Base-by-base conservation (phyloP, 1,140 invertebrate species). In the Oppia nitens region DNA sequence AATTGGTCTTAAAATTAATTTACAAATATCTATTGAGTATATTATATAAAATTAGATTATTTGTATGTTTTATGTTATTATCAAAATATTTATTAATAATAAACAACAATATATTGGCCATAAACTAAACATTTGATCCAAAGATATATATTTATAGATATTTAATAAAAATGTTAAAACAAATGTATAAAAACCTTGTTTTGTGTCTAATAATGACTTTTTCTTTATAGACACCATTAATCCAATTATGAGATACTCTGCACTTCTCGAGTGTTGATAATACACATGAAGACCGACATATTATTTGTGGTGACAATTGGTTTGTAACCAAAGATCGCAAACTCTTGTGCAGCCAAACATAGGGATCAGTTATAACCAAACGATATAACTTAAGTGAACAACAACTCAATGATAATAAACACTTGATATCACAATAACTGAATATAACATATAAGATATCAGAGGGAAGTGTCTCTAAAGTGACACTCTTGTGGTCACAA, bases 361-460 rank as follows among this genome's bases (percentile, higher is more conserved):
- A 57, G 17, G 6, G 6, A 52, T 69, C 67, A 21, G 47, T 55
- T 11, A 60, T 55, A 23, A 64, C 55, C 25, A 69, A 47, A 27
- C 32, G 25, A n/a, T 60, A 40, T 29, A 67, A 64, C 17, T 62
- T 56, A 45, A 48, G 45, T 56, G 66, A 66, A 11, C 64, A 65
- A 49, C 50, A 55, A 55, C 62, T 61, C 6, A 69, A 21, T 32
- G 53, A 52, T 20, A 65, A 63, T 11, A 69, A 57, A 12, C 57
- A 57, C 56, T 55, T 57, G 3, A 63, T 62, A 47, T 63, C 62
- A 24, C 65, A 61, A 51, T 63, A 67, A n/a, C 49, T 52, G 9
- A 67, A 64, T 14, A 69, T 65, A 1, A 61, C 6, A 55, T 57
- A 65, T n/a, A 68, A 48, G 4, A 67, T 62, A 59, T 68, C 68